Conservation (phyloP, 2,113 vertebrate species). For the Raja brachyura region DNA sequence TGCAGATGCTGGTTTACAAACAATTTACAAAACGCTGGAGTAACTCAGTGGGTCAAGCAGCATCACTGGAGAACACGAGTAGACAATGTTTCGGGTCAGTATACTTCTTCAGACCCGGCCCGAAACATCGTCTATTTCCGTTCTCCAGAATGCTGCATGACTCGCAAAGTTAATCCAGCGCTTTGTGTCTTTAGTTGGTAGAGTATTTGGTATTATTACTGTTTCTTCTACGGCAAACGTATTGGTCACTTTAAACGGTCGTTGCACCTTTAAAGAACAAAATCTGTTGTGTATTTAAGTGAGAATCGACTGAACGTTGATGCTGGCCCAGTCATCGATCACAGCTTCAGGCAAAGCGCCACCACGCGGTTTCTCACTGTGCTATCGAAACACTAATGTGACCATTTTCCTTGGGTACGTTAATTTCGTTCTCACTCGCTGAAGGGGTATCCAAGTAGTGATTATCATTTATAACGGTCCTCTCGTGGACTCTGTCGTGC, state of each 20-base stretch:
- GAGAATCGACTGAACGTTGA: background rate
- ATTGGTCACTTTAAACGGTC: no score
- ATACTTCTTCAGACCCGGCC: no score
- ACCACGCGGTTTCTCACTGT: background rate
- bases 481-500: slow-evolving; percentile 44
- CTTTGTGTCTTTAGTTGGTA: no score
- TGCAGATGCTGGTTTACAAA: no score
- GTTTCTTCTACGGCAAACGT: background rate
- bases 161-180: no score
- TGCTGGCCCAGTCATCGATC: background rate
- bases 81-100: no score
- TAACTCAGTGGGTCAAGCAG: no score
- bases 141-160: no score
- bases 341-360: background rate
- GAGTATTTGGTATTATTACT: background rate
- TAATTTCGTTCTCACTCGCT: background rate
- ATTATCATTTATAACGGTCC: background rate
- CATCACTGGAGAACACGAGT: no score
- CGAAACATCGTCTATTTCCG: no score
- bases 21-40: no score
- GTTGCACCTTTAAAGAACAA: background rate
- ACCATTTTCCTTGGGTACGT: background rate
- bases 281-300: background rate
- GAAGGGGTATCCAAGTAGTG: background rate
- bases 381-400: background rate